A percentile compares a stretch with the other conserved stretches of the same genome.
Conservation (phyloP, 2,888 invertebrate genomes). For the Sesamia inferens region DNA sequence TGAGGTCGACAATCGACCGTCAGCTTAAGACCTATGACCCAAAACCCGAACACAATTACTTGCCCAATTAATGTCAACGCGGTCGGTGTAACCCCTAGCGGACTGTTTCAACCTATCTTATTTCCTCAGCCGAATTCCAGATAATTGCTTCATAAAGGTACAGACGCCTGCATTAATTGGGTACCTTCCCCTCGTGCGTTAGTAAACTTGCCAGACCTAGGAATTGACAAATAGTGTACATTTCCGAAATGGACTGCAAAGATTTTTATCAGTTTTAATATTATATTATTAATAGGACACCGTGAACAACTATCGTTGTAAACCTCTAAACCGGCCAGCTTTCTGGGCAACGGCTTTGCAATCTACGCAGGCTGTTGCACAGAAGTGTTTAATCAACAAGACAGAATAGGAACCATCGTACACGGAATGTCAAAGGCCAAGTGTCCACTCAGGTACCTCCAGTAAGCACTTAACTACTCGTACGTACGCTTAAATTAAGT, state of each 20-base stretch:
- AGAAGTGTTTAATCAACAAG: not conserved
- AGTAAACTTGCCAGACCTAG: not conserved
- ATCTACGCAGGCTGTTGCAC: not conserved
- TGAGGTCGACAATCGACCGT: constrained; percentile 9
- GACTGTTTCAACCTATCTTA: constrained; percentile 36
- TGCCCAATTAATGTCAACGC: constrained; percentile 42
- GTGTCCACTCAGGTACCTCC: not conserved
- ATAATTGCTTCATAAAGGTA: constrained; percentile 37
- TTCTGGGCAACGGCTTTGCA: not conserved
- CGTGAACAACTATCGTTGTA: not conserved
- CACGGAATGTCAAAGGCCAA: constrained; percentile 3
- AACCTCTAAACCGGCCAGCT: too few species aligned
- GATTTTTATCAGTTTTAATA: not conserved
- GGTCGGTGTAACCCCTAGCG: constrained; percentile 26
- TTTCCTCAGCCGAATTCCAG: constrained; percentile 15
- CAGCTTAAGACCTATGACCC: constrained; percentile 1
- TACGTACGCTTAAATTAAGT: not conserved
- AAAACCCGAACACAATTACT: constrained; percentile 31
- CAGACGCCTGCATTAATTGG: constrained; percentile 20
- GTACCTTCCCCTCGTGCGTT: not conserved
- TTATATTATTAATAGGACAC: too few species aligned
- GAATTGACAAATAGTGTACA: not conserved
- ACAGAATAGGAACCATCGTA: not conserved
- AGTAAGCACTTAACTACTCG: not conserved
- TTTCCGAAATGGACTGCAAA: not conserved